Conservation (phyloP, 2,888 invertebrate genomes). For the Caenorhabditis auriculariae region DNA sequence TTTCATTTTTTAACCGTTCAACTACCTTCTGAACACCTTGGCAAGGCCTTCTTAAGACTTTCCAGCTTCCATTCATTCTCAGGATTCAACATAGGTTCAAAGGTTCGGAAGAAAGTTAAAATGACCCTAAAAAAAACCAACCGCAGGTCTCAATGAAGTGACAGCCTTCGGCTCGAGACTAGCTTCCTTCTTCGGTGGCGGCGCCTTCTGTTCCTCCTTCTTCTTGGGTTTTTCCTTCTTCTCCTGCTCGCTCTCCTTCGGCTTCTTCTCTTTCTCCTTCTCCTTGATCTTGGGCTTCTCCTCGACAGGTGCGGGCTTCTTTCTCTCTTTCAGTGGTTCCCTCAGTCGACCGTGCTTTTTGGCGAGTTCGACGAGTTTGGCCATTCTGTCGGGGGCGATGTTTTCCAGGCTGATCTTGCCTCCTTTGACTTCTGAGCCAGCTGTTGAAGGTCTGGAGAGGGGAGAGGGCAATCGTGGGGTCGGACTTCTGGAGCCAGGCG, state of each 20-base stretch:
- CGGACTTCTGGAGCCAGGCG: background rate
- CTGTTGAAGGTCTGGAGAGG: background rate
- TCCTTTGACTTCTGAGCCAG: background rate
- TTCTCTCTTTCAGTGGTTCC: background rate
- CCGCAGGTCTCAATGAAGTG: too few relatives aligned
- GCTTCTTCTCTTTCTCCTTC: background rate
- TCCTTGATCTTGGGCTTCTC: background rate
- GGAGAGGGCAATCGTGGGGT: background rate
- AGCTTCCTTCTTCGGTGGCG: too few relatives aligned
- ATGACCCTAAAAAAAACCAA: too few relatives aligned
- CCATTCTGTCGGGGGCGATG: slow-evolving; percentile 5
- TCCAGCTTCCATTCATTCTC: too few relatives aligned
- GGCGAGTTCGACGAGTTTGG: slow-evolving; percentile 13
- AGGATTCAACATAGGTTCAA: too few relatives aligned
- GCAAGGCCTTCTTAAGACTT: too few relatives aligned
- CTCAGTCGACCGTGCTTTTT: slow-evolving; percentile 4
- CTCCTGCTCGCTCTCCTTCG: background rate
- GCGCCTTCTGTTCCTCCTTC: background rate
- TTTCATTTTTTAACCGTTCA: too few relatives aligned
- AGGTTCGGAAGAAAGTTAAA: too few relatives aligned
- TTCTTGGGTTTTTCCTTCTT: background rate
- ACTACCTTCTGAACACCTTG: too few relatives aligned
- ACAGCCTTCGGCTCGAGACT: too few relatives aligned
- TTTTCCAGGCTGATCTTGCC: slow-evolving; percentile 1
- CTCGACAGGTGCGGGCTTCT: background rate